A percentile compares a stretch with the other conserved stretches of the same genome.
These are phyloP conservation scores for Folsomia manolachei DNA, from an alignment of 2,888 invertebrate genomes.

Conservation along the genomic window DNA sequence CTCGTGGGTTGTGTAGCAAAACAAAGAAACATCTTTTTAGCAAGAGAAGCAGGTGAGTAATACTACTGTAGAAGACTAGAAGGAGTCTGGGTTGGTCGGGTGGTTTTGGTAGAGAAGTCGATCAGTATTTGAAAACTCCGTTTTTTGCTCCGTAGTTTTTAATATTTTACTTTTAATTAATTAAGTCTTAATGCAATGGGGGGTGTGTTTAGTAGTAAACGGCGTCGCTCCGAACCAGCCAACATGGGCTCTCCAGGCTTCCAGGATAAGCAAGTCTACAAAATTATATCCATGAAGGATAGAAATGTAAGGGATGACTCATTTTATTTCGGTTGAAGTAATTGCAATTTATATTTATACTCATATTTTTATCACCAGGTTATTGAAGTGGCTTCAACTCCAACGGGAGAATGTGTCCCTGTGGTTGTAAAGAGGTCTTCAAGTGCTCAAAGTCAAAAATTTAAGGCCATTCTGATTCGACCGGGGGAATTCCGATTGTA, in stretches of 20 bases:
- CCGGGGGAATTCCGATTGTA: slow-evolving; percentile 17
- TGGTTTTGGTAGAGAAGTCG: no score
- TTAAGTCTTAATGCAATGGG: no score
- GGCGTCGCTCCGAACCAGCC: background rate
- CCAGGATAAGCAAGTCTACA: slow-evolving; percentile 17
- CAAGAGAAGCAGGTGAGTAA: no score
- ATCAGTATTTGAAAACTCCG: no score
- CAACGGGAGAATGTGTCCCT: background rate
- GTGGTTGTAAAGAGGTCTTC: slow-evolving; percentile 7
- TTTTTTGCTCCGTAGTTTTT: no score
- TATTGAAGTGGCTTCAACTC: slow-evolving; percentile 7
- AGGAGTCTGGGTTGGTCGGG: no score
- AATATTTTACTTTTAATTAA: no score
- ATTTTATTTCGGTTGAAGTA: background rate
- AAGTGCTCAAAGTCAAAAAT: slow-evolving; percentile 14
- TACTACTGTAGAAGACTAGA: no score
- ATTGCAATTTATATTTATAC: background rate
- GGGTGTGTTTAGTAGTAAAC: background rate
- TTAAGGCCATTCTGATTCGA: slow-evolving; percentile 4
- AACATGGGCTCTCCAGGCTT: background rate
- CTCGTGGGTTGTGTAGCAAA: no score
- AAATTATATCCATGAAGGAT: slow-evolving; percentile 25
- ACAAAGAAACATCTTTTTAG: no score
- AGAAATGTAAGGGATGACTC: slow-evolving; percentile 17
- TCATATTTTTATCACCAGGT: slow-evolving; percentile 22